phyloP scores from a whole-genome alignment of 2,888 invertebrate genomes.

The Coleophora flavipennella region DNA sequence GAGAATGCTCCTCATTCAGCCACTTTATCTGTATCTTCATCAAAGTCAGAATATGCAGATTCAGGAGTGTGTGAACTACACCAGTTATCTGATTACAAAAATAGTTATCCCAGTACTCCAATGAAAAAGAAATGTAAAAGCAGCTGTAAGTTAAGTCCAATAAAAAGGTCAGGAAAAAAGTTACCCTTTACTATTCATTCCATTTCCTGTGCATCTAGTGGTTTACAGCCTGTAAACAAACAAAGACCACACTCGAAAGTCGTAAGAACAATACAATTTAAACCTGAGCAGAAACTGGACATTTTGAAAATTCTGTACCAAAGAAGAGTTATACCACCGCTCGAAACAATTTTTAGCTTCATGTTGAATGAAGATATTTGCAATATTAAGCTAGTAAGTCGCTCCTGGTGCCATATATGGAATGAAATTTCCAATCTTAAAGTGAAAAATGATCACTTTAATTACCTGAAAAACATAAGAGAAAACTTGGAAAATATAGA shows the following conservation, averaged over 20 bases:
- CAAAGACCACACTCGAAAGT: constrained; percentile 23
- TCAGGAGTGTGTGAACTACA: constrained; percentile 15
- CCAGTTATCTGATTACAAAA: constrained; percentile 24
- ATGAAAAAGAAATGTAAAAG: constrained; percentile 42
- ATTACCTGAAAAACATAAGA: constrained; percentile 37
- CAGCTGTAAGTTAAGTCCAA: constrained; percentile 44
- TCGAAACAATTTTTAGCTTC: constrained; percentile 47
- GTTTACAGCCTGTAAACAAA: constrained; percentile 29
- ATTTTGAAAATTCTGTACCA: constrained; percentile 47
- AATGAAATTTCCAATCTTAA: constrained; percentile 34
- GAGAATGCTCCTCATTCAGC: not conserved
- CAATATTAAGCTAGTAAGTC: constrained; percentile 52
- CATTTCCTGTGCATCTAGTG: constrained; percentile 44
- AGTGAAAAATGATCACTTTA: constrained; percentile 34
- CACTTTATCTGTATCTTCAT: constrained; percentile 9
- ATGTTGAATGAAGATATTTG: constrained; percentile 51
- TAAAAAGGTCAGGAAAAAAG: constrained; percentile 43
- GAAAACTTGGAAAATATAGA: constrained; percentile 50
- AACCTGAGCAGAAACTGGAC: constrained; percentile 54
- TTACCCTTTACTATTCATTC: constrained; percentile 53
- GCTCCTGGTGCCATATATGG: constrained; percentile 48
- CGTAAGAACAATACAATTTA: constrained; percentile 31
- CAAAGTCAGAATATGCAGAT: constrained; percentile 9
- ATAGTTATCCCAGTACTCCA: constrained; percentile 53
- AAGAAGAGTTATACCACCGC: constrained; percentile 34